Evolutionary conservation across 53 echinoderm and acorn worm species (phyloP).

Genomic region (Astropecten irregularis): DNA sequence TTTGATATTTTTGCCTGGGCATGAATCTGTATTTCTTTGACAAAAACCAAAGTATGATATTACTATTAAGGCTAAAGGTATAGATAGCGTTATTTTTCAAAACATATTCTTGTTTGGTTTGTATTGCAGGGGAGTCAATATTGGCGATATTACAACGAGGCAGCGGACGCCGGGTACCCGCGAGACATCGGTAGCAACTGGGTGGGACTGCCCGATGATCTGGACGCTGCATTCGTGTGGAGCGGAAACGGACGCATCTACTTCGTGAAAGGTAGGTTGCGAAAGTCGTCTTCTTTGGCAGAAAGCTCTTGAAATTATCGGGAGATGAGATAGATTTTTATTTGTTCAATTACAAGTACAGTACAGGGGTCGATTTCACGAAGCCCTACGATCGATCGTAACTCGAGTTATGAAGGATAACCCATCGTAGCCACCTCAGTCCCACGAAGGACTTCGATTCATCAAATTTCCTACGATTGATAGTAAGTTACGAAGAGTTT

Average conservation of each 20-base stretch:
- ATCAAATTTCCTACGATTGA: not conserved
- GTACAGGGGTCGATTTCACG: too few species aligned
- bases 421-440: too few species aligned
- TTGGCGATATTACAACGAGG: slow-evolving; percentile 53
- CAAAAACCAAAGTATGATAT: too few species aligned
- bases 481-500: not conserved
- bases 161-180: slow-evolving; percentile 54
- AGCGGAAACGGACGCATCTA: slow-evolving; percentile 55
- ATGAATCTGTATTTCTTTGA: too few species aligned
- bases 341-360: not conserved
- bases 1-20: too few species aligned
- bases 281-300: not conserved
- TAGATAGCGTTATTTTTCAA: too few species aligned
- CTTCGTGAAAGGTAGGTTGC: slow-evolving; percentile 53
- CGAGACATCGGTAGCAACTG: not conserved
- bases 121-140: slow-evolving; percentile 59
- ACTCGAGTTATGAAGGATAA: too few species aligned
- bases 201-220: slow-evolving; percentile 39
- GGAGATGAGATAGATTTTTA: not conserved
- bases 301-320: not conserved
- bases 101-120: too few species aligned
- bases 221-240: slow-evolving; percentile 64
- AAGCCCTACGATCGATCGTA: too few species aligned
- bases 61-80: too few species aligned
- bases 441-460: too few species aligned